These are phyloP conservation scores for Autographa pulchrina DNA, from an alignment of 2,888 invertebrate genomes.

Conservation along the genomic window DNA sequence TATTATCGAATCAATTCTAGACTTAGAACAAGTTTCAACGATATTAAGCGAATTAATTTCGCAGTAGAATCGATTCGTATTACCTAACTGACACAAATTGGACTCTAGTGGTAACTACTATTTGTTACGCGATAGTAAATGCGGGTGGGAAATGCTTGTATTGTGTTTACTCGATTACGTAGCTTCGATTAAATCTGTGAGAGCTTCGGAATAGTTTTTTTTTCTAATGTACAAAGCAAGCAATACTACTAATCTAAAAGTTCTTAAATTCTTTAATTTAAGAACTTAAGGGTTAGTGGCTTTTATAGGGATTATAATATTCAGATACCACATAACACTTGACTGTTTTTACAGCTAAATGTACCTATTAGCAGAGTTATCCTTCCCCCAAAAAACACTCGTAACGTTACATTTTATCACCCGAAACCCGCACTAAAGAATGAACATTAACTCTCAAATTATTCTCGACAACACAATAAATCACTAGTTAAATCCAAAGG, in stretches of 20 bases:
- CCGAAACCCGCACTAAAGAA: constrained; percentile 12
- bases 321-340: not conserved
- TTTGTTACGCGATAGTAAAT: constrained; percentile 19
- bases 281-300: too few species aligned
- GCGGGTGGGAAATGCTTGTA: not conserved
- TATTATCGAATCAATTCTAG: constrained; percentile 61
- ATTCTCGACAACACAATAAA: constrained; percentile 11
- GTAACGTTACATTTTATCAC: not conserved
- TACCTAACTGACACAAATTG: constrained; percentile 69
- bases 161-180: too few species aligned
- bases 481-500: constrained; percentile 26
- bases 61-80: constrained; percentile 68
- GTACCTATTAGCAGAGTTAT: not conserved
- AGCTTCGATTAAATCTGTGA: too few species aligned
- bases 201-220: too few species aligned
- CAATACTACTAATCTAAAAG: too few species aligned
- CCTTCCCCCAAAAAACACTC: not conserved
- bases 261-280: too few species aligned
- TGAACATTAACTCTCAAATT: constrained; percentile 25
- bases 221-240: too few species aligned
- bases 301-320: not conserved
- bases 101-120: constrained; percentile 55
- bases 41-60: constrained; percentile 71
- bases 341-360: not conserved
- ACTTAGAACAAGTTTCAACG: constrained; percentile 65